Percentiles rank a stretch among this genome's conserved stretches.
phyloP scores from a whole-genome alignment of 2,113 vertebrate genomes.

The Anoplopoma fimbria region DNA sequence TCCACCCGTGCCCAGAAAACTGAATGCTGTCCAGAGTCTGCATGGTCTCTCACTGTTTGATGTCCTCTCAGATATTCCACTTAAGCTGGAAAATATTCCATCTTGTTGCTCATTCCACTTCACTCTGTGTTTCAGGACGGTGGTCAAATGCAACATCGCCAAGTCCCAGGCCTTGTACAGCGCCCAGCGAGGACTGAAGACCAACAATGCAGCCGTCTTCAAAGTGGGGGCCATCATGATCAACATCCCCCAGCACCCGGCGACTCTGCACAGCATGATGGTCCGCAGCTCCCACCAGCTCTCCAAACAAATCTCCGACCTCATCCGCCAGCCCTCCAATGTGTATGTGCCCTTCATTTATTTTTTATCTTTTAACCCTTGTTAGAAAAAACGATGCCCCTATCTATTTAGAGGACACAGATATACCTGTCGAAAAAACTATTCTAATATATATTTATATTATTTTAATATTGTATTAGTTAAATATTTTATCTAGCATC shows the following conservation, averaged over 20 bases:
- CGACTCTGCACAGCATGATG: slow-evolving; percentile 99
- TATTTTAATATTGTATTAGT: not conserved
- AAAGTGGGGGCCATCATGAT: slow-evolving; percentile 98
- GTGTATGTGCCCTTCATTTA: slow-evolving; percentile 79
- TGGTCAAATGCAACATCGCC: slow-evolving; percentile 99
- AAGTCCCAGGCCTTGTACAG: slow-evolving; percentile 99
- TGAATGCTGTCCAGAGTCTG: slow-evolving; percentile 40
- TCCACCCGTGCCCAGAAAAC: not conserved
- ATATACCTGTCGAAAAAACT: not conserved
- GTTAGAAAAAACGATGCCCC: not conserved
- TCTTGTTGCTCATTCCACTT: not conserved
- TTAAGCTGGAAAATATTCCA: not conserved
- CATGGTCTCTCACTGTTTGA: slow-evolving; percentile 53
- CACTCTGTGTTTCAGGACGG: slow-evolving; percentile 86
- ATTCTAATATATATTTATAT: not conserved
- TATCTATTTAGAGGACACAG: not conserved
- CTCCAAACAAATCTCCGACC: slow-evolving; percentile 98
- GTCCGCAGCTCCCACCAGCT: slow-evolving; percentile 99
- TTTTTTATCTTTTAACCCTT: not conserved
- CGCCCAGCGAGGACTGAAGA: slow-evolving; percentile 94
- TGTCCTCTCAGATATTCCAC: slow-evolving; percentile 27
- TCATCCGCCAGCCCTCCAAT: slow-evolving; percentile 95
- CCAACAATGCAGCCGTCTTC: slow-evolving; percentile 95
- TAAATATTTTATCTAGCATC: not conserved
- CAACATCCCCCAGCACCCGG: slow-evolving; percentile 98